Evolutionary conservation across 2,113 vertebrate species (phyloP).

Genomic region (Oncorhynchus gorbuscha): DNA sequence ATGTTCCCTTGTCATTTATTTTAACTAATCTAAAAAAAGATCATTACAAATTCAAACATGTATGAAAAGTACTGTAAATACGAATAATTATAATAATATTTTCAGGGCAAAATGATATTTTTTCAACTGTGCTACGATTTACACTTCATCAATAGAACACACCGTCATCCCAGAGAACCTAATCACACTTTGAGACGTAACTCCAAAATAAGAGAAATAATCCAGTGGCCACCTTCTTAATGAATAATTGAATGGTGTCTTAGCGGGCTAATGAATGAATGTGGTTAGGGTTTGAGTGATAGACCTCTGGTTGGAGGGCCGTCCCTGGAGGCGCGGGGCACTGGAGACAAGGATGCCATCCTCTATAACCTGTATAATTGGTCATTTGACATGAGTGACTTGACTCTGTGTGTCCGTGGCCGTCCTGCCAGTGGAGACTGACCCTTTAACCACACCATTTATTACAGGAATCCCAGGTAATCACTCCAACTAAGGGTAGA

Average conservation of each 20-base stretch:
- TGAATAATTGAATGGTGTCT: conserved; percentile 76
- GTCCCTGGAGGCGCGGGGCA: conserved; percentile 68
- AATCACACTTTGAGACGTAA: conserved; percentile 66
- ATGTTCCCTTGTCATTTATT: too few relatives aligned
- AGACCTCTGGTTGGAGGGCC: conserved; percentile 64
- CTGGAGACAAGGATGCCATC: conserved; percentile 72
- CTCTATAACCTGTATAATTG: conserved; percentile 75
- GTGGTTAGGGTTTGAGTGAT: conserved; percentile 75
- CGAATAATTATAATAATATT: too few relatives aligned
- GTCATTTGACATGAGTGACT: conserved; percentile 76
- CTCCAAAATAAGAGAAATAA: conserved; percentile 65
- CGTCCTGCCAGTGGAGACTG: conserved; percentile 50
- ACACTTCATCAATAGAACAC: conserved; percentile 20
- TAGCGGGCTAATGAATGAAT: conserved; percentile 77
- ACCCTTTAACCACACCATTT: conserved; percentile 66
- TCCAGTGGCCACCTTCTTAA: conserved; percentile 66
- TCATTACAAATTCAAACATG: too few relatives aligned
- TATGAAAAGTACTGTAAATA: not conserved
- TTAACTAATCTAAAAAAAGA: too few relatives aligned
- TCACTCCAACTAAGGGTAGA: conserved; percentile 62
- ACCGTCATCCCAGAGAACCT: conserved; percentile 44
- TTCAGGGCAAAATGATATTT: too few relatives aligned
- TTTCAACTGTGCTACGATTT: not conserved
- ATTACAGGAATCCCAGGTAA: conserved; percentile 65
- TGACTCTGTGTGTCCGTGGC: conserved; percentile 61